Percentiles rank a stretch among this genome's conserved stretches.
phyloP scores from a whole-genome alignment of 1,140 invertebrate genomes.

The Lineus longissimus region DNA sequence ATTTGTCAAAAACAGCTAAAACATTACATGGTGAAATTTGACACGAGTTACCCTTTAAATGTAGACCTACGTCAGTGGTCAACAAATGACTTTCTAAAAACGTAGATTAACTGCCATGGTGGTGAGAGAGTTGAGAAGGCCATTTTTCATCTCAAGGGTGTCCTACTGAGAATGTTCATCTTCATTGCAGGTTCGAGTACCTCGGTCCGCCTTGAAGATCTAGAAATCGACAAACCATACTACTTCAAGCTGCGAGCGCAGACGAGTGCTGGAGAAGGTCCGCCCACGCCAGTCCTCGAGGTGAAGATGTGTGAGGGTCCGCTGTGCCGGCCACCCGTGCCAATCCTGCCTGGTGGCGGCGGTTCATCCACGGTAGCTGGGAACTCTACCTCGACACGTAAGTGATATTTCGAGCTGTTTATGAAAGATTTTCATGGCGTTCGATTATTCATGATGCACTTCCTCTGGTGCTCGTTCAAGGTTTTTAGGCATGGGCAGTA shows the following conservation, averaged over 20 bases:
- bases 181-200: neutral
- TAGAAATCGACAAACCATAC: neutral
- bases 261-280: conserved; percentile 1
- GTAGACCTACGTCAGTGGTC: no score
- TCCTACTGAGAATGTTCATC: no score
- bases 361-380: neutral
- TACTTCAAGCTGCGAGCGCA: conserved; percentile 1
- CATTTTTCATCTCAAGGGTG: no score
- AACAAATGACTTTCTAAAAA: no score
- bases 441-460: no score
- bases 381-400: neutral
- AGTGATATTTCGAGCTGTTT: neutral
- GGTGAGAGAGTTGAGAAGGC: no score
- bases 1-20: no score
- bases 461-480: neutral
- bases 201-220: neutral
- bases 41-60: no score
- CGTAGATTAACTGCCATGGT: no score
- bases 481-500: neutral
- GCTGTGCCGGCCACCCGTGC: neutral
- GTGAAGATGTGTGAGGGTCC: neutral
- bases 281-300: neutral
- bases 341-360: neutral
- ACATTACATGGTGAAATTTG: no score
- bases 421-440: neutral